These are phyloP conservation scores for Ammodramus savannarum DNA, from an alignment of 2,113 vertebrate genomes.

Conservation along the genomic window DNA sequence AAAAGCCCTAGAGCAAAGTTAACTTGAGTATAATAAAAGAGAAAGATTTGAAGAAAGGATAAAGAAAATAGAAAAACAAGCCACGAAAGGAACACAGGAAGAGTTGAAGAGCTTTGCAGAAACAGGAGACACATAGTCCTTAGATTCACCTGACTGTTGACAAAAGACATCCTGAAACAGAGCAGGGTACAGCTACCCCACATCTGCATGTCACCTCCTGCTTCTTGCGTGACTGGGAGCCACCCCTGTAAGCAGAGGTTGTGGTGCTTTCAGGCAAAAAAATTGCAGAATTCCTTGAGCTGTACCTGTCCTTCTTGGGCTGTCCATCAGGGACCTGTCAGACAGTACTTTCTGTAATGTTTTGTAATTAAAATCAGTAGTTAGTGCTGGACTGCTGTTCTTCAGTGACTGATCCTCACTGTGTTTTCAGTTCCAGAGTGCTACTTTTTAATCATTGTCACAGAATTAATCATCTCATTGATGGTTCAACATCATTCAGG, in stretches of 20 bases:
- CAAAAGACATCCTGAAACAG: background rate
- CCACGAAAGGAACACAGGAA: background rate
- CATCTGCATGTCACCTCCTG: accelerated
- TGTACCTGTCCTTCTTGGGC: background rate
- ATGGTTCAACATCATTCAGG: background rate
- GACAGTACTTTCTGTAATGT: background rate
- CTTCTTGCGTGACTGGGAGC: background rate
- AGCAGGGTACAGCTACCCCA: background rate
- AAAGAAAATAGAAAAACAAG: background rate
- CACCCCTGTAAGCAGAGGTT: background rate
- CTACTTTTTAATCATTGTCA: background rate
- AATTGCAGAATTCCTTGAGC: background rate
- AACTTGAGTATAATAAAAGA: background rate
- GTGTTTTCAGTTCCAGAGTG: background rate
- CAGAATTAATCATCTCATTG: background rate
- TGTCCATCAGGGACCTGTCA: background rate
- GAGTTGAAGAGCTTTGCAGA: background rate
- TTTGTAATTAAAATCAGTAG: background rate
- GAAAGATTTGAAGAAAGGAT: background rate
- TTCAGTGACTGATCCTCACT: background rate
- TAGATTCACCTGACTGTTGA: background rate
- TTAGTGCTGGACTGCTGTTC: background rate
- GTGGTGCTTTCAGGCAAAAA: background rate
- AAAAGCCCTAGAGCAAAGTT: background rate
- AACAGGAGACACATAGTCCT: background rate